These are phyloP conservation scores for Acrocyrtus sp. DNA, from an alignment of 2,888 invertebrate genomes.

Conservation along the genomic window DNA sequence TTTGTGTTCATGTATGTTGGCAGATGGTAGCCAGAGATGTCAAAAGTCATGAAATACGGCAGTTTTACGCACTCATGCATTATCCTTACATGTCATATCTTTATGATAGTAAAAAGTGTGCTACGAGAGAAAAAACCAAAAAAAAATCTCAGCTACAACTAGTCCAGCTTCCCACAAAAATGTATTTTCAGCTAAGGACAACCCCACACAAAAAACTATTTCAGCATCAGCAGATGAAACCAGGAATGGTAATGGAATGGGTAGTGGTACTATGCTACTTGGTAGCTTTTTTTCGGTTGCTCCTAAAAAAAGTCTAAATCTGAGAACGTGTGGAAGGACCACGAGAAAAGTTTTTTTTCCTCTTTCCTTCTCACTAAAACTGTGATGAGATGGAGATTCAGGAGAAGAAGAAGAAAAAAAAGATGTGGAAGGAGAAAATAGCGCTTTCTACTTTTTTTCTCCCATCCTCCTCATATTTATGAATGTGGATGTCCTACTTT, in stretches of 20 bases:
- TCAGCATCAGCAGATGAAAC: no score
- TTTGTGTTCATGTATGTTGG: conserved; percentile 22
- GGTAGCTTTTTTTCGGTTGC: no score
- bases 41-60: conserved; percentile 44
- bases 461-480: conserved; percentile 27
- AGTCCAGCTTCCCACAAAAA: no score
- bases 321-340: no score
- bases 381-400: conserved; percentile 5
- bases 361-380: no score
- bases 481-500: conserved; percentile 31
- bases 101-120: conserved; percentile 15
- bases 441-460: conserved; percentile 5
- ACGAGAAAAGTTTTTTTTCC: conserved; percentile 16
- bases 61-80: conserved; percentile 49
- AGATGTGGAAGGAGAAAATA: not conserved
- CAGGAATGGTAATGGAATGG: not conserved
- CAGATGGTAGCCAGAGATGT: conserved; percentile 33
- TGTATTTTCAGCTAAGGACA: not conserved
- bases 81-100: conserved; percentile 33
- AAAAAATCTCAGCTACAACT: no score
- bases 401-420: conserved; percentile 6
- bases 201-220: no score
- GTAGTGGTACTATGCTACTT: no score
- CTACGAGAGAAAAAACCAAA: not conserved
- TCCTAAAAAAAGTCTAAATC: no score